Base-by-base conservation (phyloP, 2,113 vertebrate genomes). In the Triplophysa tibetana region DNA sequence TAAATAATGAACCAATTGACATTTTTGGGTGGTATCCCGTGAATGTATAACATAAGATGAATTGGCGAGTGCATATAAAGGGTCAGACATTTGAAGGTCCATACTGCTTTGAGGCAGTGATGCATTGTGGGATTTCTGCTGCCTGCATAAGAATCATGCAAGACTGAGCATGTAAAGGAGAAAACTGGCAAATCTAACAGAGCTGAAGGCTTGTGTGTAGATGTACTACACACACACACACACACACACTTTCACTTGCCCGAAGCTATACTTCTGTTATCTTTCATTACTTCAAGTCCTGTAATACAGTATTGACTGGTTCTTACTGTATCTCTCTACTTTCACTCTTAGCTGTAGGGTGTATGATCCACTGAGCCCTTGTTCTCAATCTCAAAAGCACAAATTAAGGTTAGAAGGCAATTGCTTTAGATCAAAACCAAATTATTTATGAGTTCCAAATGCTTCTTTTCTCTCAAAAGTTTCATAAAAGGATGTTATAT, bases 101-200 rank as follows among this genome's bases (percentile, higher is more conserved):
- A 45, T 43, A 21, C 41, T 61, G 60, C 61, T 43, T 48, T 24
- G 29, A 61, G 58, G 58, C 63, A 60, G 17, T 76, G 58, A 76
- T 75, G 70, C 64, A 56, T 79, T 75, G 12, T 83, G 79, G 62
- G 62, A 66, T 5, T 43, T 33, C 48, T 73, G 61, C 48, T 64
- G 61, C 68, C 50, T 79, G 67, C 45, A 70, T 70, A 56, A 52
- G 43, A n/a, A 63, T 66, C 63, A 68, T 23, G 66, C 78, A 75
- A 75, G 52, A 75, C 58, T 70, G 61, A 69, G 19, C 65, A 54
- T 48, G 75, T 17, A n/a, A 70, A 69, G 38, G 43, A 21, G 74
- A 52, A 65, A 64, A 54, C 73, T 70, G 56, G 17, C 33, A 45
- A 64, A 67, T 21, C 24, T 1, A 10, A 11, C 54, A 43, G 12